Conservation (phyloP, 2,113 vertebrate species). For the Hylia prasina region DNA sequence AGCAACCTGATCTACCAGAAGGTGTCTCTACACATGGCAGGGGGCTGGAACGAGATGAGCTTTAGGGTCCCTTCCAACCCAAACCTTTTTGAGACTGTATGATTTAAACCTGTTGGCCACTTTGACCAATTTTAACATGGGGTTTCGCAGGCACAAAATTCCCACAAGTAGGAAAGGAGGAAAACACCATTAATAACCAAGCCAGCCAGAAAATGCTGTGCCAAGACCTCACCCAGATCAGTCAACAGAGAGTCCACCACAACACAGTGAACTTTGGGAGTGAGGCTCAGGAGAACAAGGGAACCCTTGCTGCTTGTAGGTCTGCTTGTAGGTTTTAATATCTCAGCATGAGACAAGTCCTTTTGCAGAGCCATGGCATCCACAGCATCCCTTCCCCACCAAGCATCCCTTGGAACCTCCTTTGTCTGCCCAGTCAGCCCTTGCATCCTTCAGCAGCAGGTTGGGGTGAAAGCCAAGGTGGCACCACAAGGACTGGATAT, state of each 20-base stretch:
- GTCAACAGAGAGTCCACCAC: not conserved
- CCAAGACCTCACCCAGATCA: not conserved
- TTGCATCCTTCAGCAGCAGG: not conserved
- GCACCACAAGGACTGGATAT: not conserved
- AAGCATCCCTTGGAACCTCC: not conserved
- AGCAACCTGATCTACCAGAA: not conserved
- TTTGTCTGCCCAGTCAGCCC: not conserved
- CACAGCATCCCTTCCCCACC: not conserved
- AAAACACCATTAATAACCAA: not conserved
- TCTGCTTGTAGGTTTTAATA: not conserved
- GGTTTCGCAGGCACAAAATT: not conserved
- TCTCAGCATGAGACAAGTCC: not conserved
- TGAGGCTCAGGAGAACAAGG: not conserved
- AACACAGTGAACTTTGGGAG: not conserved
- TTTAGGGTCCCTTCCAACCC: not conserved
- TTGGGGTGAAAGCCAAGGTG: not conserved
- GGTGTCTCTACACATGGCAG: not conserved
- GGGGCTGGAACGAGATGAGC: accelerated
- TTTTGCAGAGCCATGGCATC: not conserved
- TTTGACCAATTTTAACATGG: not conserved
- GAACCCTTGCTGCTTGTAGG: accelerated
- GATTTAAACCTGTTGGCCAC: not conserved
- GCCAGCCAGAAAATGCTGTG: not conserved
- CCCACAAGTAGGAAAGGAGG: not conserved
- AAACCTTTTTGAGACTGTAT: not conserved